Evolutionary conservation across 2,797 vertebrate species (phyloP).

Genomic region (Sciurus carolinensis): DNA sequence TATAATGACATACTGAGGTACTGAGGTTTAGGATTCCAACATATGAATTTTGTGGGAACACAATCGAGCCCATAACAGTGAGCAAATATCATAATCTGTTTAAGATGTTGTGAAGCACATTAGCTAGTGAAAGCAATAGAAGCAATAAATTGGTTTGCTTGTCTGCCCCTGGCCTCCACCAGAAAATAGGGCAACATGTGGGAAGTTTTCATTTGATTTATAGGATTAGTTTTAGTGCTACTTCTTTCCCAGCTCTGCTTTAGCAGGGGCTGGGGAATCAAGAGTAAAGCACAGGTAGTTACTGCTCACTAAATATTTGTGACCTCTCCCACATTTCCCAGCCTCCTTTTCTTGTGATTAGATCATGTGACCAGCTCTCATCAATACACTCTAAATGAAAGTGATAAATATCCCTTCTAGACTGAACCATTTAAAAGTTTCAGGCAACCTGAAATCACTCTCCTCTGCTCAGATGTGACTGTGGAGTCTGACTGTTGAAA

Average conservation of each 20-base stretch:
- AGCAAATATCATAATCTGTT: conserved; percentile 43
- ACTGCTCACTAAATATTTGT: background rate
- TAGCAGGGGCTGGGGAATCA: background rate
- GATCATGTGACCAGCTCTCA: background rate
- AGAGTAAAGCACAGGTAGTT: background rate
- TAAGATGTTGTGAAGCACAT: conserved; percentile 28
- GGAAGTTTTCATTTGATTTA: conserved; percentile 4
- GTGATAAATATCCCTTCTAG: background rate
- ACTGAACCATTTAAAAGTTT: background rate
- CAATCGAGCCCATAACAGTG: background rate
- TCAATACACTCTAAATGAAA: background rate
- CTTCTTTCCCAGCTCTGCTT: background rate
- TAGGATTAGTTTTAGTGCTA: background rate
- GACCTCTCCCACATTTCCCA: background rate
- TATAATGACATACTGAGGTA: background rate
- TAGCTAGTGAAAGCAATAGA: background rate
- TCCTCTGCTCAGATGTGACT: background rate
- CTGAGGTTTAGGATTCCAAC: background rate
- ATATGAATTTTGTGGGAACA: background rate
- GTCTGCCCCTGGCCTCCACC: background rate
- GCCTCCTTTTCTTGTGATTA: background rate
- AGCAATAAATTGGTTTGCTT: background rate
- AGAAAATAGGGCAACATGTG: background rate
- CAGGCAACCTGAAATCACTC: background rate
- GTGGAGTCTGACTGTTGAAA: background rate